phyloP scores from a whole-genome alignment of 2,888 invertebrate genomes.

The Sesia bembeciformis region DNA sequence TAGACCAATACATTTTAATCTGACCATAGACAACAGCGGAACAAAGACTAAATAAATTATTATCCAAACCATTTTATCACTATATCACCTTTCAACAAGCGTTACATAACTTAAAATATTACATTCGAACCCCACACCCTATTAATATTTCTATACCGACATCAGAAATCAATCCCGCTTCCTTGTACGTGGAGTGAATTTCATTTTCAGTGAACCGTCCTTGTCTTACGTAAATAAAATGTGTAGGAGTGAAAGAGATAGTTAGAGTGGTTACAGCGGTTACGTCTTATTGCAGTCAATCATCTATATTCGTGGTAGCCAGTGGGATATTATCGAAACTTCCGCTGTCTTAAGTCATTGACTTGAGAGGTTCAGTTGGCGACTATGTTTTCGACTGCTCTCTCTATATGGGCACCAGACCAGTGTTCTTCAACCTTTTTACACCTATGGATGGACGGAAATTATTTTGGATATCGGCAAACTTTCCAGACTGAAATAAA shows the following conservation, averaged over 20 bases:
- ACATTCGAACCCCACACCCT: conserved; percentile 12
- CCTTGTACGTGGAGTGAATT: conserved; percentile 67
- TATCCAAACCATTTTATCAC: too few relatives aligned
- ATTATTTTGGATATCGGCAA: too few relatives aligned
- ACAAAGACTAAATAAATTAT: too few relatives aligned
- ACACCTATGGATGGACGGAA: too few relatives aligned
- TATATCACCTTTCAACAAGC: too few relatives aligned
- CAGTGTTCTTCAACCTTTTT: too few relatives aligned
- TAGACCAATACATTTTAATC: too few relatives aligned
- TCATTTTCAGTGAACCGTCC: conserved; percentile 32
- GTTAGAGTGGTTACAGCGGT: conserved; percentile 4
- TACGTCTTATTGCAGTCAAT: conserved; percentile 59
- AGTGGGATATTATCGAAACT: conserved; percentile 65
- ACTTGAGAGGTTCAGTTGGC: conserved; percentile 16
- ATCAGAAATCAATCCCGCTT: conserved; percentile 63
- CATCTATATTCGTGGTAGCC: conserved; percentile 71
- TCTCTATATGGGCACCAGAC: too few relatives aligned
- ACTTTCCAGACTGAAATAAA: too few relatives aligned
- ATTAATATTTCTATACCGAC: conserved; percentile 62
- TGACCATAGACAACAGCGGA: too few relatives aligned
- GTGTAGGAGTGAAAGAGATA: conserved; percentile 25
- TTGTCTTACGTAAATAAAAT: conserved; percentile 17
- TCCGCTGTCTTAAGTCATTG: conserved; percentile 62
- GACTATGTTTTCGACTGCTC: neutral
- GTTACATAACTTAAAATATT: neutral